These are phyloP conservation scores for Oreocharis arfaki DNA, from an alignment of 2,113 vertebrate species.

Conservation along the genomic window DNA sequence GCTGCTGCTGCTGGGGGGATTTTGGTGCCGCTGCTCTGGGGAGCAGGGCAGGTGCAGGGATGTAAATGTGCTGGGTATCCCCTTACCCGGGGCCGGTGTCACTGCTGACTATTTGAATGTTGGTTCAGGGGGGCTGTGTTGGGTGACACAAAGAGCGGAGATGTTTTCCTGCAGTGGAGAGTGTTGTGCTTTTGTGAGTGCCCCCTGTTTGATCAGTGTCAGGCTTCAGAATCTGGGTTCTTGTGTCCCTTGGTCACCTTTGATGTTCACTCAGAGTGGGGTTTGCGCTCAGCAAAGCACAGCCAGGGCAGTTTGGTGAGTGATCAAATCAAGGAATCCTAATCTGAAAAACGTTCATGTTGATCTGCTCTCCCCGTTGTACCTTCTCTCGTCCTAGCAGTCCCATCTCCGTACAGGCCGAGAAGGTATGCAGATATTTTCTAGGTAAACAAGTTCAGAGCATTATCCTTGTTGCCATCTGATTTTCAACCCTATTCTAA, in stretches of 20 bases:
- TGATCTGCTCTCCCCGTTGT: background rate
- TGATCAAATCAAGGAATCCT: background rate
- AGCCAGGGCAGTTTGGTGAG: background rate
- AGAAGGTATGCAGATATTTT: background rate
- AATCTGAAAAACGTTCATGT: background rate
- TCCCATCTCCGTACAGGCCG: background rate
- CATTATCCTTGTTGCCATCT: background rate
- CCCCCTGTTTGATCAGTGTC: background rate
- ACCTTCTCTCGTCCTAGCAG: background rate
- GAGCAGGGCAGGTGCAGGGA: background rate
- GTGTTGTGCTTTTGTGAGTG: rapidly evolving
- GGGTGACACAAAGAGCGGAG: background rate
- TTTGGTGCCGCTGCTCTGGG: background rate
- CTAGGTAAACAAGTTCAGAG: background rate
- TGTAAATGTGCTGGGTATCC: slow-evolving; percentile 19
- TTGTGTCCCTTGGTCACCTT: rapidly evolving
- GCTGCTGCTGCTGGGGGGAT: background rate
- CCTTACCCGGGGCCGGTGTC: background rate
- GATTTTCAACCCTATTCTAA: background rate
- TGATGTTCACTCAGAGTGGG: background rate
- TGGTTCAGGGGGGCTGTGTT: background rate
- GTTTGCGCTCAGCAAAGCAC: background rate
- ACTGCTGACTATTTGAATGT: background rate
- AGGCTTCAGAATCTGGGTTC: rapidly evolving
- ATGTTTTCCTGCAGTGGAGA: rapidly evolving